phyloP scores from a whole-genome alignment of 2,797 vertebrate genomes.

The Scomberomorus guttatus region DNA sequence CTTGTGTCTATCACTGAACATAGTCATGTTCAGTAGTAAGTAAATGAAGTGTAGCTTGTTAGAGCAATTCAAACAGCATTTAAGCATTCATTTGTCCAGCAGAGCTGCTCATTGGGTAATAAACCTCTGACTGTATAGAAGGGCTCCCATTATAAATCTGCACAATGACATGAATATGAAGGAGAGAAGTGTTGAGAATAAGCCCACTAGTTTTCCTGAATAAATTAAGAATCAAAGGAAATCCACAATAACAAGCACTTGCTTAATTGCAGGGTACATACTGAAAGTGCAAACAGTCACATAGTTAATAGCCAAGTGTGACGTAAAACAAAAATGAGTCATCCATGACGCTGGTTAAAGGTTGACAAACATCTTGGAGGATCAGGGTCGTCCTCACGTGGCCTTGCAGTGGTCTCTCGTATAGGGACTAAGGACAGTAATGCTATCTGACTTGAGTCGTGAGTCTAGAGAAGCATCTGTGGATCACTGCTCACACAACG shows the following conservation, averaged over 20 bases:
- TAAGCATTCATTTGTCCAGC: neutral
- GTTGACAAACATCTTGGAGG: conserved; percentile 63
- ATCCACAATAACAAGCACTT: conserved; percentile 10
- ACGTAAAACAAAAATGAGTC: conserved; percentile 68
- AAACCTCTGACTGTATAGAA: too few relatives aligned
- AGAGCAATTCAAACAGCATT: conserved; percentile 3
- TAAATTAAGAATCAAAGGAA: conserved; percentile 14
- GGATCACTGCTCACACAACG: conserved; percentile 68
- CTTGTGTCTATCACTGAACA: neutral
- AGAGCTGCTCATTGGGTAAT: neutral
- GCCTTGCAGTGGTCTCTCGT: conserved; percentile 50
- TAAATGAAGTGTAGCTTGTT: conserved; percentile 12
- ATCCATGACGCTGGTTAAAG: conserved; percentile 53
- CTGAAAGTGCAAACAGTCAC: conserved; percentile 35
- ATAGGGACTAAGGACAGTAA: conserved; percentile 66
- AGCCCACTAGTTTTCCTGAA: neutral
- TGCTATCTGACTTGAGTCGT: conserved; percentile 73
- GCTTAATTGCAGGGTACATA: conserved; percentile 16
- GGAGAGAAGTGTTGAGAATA: conserved; percentile 6
- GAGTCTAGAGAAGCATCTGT: conserved; percentile 77
- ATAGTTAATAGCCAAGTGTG: conserved; percentile 41
- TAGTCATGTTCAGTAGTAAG: neutral
- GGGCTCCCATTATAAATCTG: neutral
- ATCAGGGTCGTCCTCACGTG: conserved; percentile 51
- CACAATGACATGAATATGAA: conserved; percentile 17